Percentiles rank a stretch among this genome's conserved stretches.
Evolutionary conservation across 2,797 vertebrate genomes (phyloP).

Genomic region (Gadopsis marmoratus): DNA sequence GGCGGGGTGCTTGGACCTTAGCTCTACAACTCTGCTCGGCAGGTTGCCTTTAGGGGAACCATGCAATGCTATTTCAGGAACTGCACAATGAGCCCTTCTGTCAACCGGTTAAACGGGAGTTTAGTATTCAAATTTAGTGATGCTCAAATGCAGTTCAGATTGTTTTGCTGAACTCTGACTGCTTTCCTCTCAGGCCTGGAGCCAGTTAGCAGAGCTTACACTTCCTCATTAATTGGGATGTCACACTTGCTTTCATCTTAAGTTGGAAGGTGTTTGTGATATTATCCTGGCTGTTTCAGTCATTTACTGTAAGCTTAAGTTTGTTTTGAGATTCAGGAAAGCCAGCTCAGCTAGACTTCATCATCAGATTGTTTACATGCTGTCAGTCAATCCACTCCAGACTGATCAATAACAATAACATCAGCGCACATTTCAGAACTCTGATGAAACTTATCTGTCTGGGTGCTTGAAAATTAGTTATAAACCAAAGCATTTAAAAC

Average conservation of each 20-base stretch:
- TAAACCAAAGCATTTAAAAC: not conserved
- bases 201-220: not conserved
- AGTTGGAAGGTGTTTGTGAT: not conserved
- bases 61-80: slow-evolving; percentile 60
- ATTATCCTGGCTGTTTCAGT: not conserved
- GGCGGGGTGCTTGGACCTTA: slow-evolving; percentile 30
- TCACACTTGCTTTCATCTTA: slow-evolving; percentile 3
- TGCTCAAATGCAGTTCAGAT: not conserved
- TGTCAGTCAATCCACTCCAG: not conserved
- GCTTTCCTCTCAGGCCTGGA: not conserved
- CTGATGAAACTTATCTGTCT: not conserved
- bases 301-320: not conserved
- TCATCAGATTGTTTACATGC: not conserved
- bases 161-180: slow-evolving; percentile 4
- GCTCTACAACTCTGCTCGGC: slow-evolving; percentile 25
- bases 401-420: not conserved
- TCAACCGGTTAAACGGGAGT: slow-evolving; percentile 20
- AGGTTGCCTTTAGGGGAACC: slow-evolving; percentile 66
- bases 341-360: not conserved
- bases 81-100: slow-evolving; percentile 34
- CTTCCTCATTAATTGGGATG: not conserved
- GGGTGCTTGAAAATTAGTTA: not conserved
- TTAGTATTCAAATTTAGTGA: slow-evolving; percentile 39
- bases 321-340: not conserved
- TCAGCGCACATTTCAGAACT: not conserved